phyloP scores from a whole-genome alignment of 37 sponge, comb jelly and placozoan species.

The Corticium candelabrum region DNA sequence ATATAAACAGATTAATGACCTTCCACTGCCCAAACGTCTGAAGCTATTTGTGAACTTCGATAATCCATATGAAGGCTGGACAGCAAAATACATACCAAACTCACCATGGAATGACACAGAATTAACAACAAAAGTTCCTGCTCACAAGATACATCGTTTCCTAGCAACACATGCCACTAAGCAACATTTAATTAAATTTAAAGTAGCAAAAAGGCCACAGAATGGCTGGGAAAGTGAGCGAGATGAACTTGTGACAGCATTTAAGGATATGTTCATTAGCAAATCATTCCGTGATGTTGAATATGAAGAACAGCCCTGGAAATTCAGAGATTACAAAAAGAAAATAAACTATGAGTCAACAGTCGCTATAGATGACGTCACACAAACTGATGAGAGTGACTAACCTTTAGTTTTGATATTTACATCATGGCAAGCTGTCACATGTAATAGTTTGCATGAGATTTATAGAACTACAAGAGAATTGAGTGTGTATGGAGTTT shows the following conservation, averaged over 20 bases:
- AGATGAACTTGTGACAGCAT: background rate
- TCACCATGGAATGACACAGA: background rate
- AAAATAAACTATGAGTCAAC: too few species aligned
- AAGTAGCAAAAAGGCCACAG: too few species aligned
- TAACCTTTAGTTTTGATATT: background rate
- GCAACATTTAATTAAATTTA: background rate
- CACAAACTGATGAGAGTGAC: background rate
- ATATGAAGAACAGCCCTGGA: background rate
- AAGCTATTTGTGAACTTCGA: background rate
- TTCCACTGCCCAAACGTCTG: background rate
- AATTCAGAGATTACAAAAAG: background rate
- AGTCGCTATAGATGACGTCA: too few species aligned
- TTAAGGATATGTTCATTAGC: background rate
- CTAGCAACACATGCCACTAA: background rate
- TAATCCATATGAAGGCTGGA: background rate
- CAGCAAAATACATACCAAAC: background rate
- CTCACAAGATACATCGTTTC: background rate
- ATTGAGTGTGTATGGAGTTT: too few species aligned
- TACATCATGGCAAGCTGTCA: constrained; percentile 63
- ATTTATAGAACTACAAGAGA: background rate
- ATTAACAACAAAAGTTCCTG: background rate
- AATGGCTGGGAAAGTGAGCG: background rate
- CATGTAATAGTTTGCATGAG: background rate
- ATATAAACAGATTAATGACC: background rate
- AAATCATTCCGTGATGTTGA: background rate